phyloP scores from a whole-genome alignment of 2,113 vertebrate genomes.

The Actinemys pallida region DNA sequence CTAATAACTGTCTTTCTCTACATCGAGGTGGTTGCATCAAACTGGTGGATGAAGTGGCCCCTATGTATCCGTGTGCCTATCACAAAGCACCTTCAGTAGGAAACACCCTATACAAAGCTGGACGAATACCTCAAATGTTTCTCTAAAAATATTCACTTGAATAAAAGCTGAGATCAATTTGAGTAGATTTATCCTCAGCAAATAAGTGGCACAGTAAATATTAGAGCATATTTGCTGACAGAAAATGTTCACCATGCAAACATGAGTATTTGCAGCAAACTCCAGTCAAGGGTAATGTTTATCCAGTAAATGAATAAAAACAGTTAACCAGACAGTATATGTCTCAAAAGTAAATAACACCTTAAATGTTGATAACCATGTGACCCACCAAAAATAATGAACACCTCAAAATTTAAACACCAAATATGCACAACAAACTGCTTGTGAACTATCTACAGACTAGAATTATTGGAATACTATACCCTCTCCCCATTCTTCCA shows the following conservation, averaged over 20 bases:
- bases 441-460: no score
- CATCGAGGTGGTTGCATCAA: background rate
- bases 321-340: background rate
- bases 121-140: background rate
- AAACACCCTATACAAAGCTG: background rate
- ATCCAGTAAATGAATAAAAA: background rate
- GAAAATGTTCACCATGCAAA: background rate
- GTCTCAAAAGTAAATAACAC: background rate
- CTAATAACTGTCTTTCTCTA: background rate
- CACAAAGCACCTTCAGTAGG: background rate
- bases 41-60: background rate
- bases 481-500: no score
- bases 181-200: background rate
- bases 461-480: no score
- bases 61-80: background rate
- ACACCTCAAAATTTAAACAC: no score
- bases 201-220: background rate
- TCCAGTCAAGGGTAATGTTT: background rate
- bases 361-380: background rate
- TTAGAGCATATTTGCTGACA: background rate
- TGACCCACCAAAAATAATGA: no score
- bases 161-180: background rate
- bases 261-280: background rate
- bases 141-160: background rate
- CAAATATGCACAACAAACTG: no score